A percentile compares a stretch with the other conserved stretches of the same genome.
phyloP scores from a whole-genome alignment of 2,797 vertebrate species.

The Oryzias sinensis region DNA sequence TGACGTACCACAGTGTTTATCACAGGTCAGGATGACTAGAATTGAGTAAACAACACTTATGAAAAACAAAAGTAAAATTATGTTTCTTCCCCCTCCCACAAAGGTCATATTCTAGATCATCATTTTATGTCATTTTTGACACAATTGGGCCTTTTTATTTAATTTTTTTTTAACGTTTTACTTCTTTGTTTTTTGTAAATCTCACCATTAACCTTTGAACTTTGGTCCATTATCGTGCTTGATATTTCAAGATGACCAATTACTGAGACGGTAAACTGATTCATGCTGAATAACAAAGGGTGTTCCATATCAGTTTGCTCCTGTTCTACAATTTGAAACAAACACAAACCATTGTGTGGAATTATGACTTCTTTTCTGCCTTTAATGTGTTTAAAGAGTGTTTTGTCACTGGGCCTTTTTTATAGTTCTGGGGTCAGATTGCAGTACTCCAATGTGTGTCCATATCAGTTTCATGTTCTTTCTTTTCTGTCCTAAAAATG shows the following conservation, averaged over 20 bases:
- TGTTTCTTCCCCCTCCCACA: no score
- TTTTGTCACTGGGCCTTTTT: constrained; percentile 3
- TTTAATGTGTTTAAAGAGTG: constrained; percentile 5
- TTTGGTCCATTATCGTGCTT: no score
- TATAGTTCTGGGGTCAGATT: constrained; percentile 27
- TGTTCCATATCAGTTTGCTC: constrained; percentile 3
- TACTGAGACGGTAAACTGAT: neutral
- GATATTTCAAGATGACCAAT: neutral
- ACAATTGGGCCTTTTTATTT: no score
- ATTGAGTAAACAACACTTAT: no score
- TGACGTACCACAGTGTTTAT: no score
- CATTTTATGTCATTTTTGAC: no score
- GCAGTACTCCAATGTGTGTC: constrained; percentile 33
- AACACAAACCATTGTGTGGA: constrained; percentile 5
- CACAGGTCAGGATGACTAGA: no score
- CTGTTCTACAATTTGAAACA: neutral
- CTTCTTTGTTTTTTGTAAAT: no score
- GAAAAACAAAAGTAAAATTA: no score
- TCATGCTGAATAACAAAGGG: constrained; percentile 9
- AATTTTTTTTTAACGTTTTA: neutral
- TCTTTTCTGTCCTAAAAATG: constrained; percentile 23
- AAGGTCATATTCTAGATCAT: no score
- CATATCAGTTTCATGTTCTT: constrained; percentile 44
- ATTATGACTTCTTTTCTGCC: constrained; percentile 5
- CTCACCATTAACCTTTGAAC: no score